Conservation (phyloP, 2,113 vertebrate genomes). For the Semnornis frantzii region DNA sequence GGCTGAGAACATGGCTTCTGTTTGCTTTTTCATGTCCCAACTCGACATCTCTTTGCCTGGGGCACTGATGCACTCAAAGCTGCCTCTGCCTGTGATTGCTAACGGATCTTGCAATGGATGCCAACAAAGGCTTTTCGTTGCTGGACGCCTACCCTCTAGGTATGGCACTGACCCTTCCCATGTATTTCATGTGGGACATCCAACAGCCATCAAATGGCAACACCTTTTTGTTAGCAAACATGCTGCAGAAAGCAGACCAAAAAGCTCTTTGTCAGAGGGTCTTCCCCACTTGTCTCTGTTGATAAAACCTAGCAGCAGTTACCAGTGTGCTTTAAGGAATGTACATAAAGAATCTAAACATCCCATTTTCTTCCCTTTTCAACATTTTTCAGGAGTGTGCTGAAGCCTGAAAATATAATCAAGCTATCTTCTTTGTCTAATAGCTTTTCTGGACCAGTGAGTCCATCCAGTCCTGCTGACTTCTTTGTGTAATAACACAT, state of each 20-base stretch:
- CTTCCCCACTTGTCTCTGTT: neutral
- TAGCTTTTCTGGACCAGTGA: slow-evolving; percentile 16
- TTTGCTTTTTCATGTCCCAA: neutral
- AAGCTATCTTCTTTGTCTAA: neutral
- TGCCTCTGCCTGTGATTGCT: neutral
- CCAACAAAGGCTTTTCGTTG: neutral
- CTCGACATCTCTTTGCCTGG: neutral
- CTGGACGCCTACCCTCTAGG: neutral
- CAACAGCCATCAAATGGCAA: neutral
- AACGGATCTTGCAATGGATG: rapidly evolving
- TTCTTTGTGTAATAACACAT: neutral
- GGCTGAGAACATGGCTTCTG: neutral
- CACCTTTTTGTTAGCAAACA: rapidly evolving
- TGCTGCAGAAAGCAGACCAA: neutral
- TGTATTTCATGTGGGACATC: neutral
- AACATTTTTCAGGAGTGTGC: neutral
- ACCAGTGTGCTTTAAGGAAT: neutral
- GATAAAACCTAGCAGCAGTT: neutral
- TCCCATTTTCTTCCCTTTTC: neutral
- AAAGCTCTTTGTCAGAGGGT: neutral
- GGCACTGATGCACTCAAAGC: neutral
- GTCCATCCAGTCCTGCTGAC: neutral
- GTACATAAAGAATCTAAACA: neutral
- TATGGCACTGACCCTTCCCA: neutral
- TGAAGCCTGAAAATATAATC: neutral